A percentile compares a stretch with the other conserved stretches of the same genome.
phyloP scores from a whole-genome alignment of 2,888 invertebrate genomes.

The Chymomyza procnemis region DNA sequence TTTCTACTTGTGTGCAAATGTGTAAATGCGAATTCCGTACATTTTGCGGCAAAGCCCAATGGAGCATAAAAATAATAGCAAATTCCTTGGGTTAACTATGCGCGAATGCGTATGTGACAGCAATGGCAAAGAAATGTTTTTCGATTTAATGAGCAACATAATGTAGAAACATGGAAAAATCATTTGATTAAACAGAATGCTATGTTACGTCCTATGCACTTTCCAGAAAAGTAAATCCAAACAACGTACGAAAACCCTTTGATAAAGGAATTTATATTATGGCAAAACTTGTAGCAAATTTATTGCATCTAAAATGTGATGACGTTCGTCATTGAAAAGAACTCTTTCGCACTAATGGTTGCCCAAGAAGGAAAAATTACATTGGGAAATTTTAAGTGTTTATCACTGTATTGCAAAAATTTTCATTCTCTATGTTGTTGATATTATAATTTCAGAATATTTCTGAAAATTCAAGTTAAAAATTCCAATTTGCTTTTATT shows the following conservation, averaged over 20 bases:
- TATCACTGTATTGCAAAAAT: too few species aligned
- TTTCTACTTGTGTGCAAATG: conserved; percentile 18
- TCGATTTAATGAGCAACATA: conserved; percentile 69
- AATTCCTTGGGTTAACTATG: conserved; percentile 27
- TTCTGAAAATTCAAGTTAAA: too few species aligned
- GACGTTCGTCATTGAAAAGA: too few species aligned
- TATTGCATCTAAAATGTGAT: too few species aligned
- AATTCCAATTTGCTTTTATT: too few species aligned
- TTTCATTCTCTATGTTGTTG: too few species aligned
- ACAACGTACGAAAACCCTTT: background rate
- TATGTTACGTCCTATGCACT: background rate
- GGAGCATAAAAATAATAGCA: conserved; percentile 70
- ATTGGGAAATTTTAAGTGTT: too few species aligned
- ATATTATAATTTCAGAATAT: too few species aligned
- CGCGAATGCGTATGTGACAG: conserved; percentile 14
- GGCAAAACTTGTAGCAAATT: too few species aligned
- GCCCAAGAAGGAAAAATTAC: too few species aligned
- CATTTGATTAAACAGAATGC: background rate
- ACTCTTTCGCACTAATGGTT: too few species aligned
- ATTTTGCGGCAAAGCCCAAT: conserved; percentile 48
- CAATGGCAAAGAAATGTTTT: conserved; percentile 55
- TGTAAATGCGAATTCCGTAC: conserved; percentile 8
- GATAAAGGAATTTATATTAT: too few species aligned
- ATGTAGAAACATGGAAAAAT: conserved; percentile 54
- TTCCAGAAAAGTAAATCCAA: background rate